Conservation (phyloP, 1,140 invertebrate genomes). For the Atta texana region DNA sequence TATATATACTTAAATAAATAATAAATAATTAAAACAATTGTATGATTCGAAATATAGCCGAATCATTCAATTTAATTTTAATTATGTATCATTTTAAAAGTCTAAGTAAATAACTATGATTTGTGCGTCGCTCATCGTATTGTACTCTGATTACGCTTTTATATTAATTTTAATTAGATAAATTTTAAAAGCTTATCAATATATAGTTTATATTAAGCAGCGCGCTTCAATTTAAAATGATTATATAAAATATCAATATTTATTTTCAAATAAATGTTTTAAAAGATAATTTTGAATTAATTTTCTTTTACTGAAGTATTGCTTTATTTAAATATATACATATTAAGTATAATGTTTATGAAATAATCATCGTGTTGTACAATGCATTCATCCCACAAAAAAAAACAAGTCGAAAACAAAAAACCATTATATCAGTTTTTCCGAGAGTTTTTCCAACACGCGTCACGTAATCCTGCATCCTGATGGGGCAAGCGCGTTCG, state of each 20-base stretch:
- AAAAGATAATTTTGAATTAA: neutral
- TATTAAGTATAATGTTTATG: conserved; percentile 3
- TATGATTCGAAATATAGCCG: too few species aligned
- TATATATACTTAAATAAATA: too few species aligned
- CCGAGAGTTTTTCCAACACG: conserved; percentile 9
- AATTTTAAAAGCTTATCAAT: neutral
- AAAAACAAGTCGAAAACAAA: conserved; percentile 4
- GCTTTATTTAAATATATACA: neutral
- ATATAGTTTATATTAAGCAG: neutral
- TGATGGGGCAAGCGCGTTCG: conserved; percentile 40
- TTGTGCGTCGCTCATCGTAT: too few species aligned
- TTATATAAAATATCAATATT: neutral
- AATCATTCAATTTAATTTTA: too few species aligned
- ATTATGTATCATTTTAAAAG: too few species aligned
- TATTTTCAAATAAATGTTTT: conserved; percentile 12
- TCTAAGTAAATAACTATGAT: too few species aligned
- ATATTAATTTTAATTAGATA: neutral
- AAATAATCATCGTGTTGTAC: neutral
- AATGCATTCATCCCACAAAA: neutral
- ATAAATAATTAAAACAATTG: too few species aligned
- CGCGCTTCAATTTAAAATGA: neutral
- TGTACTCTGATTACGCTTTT: too few species aligned
- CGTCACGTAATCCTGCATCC: conserved; percentile 51
- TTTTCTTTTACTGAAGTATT: neutral
- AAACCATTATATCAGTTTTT: neutral